Evolutionary conservation across 2,113 vertebrate species (phyloP).

Genomic region (Tachysurus fulvidraco): DNA sequence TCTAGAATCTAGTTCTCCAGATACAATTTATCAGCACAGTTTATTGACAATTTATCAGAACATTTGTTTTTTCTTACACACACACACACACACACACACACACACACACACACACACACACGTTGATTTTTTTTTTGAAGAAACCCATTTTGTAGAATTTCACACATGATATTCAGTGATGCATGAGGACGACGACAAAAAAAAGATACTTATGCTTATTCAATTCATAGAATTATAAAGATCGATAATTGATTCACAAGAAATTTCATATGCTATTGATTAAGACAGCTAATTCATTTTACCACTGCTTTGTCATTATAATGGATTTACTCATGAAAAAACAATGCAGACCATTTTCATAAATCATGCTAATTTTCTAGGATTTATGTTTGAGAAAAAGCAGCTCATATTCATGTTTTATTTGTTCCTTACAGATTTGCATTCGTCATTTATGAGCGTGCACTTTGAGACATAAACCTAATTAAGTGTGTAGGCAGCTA

Average conservation of each 20-base stretch:
- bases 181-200: background rate
- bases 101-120: too few species aligned
- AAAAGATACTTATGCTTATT: background rate
- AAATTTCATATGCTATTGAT: background rate
- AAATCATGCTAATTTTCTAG: background rate
- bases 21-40: background rate
- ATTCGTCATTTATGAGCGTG: background rate
- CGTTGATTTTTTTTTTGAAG: background rate
- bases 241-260: background rate
- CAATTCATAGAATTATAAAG: background rate
- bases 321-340: background rate
- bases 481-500: background rate
- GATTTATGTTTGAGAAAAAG: background rate
- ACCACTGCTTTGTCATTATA: background rate
- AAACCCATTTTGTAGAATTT: background rate
- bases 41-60: too few species aligned
- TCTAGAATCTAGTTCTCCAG: background rate
- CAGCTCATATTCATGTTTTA: background rate
- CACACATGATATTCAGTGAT: background rate
- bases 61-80: too few species aligned
- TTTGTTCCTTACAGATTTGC: constrained; percentile 11
- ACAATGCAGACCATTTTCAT: background rate
- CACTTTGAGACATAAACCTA: background rate
- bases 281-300: background rate
- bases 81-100: too few species aligned